Percentiles rank a stretch among this genome's conserved stretches.
phyloP scores from a whole-genome alignment of 2,888 invertebrate species.

The Stictocephala bisonia region DNA sequence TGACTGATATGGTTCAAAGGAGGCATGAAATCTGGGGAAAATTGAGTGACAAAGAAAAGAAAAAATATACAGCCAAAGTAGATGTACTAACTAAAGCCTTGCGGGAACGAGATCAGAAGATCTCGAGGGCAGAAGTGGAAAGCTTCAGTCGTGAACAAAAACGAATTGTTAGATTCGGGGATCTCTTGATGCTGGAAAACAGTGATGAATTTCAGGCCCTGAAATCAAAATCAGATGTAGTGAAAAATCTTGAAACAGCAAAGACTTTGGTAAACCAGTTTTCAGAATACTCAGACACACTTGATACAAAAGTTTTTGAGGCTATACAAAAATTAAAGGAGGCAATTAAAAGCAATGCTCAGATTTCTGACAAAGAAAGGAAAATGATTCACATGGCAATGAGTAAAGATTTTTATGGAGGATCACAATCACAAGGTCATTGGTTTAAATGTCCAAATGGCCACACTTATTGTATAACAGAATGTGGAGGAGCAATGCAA shows the following conservation, averaged over 20 bases:
- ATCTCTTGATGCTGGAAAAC: slow-evolving; percentile 3
- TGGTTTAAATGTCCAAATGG: slow-evolving; percentile 81
- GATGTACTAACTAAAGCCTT: slow-evolving; percentile 16
- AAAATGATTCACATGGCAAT: slow-evolving; percentile 64
- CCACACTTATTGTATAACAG: slow-evolving; percentile 74
- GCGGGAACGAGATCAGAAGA: slow-evolving; percentile 10
- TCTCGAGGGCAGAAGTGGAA: background rate
- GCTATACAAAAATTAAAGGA: slow-evolving; percentile 20
- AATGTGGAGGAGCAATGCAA: slow-evolving; percentile 75
- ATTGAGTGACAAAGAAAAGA: slow-evolving; percentile 10
- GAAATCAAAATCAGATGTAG: background rate
- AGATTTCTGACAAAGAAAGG: slow-evolving; percentile 65
- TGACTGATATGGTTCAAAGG: background rate
- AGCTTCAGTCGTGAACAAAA: slow-evolving; percentile 12
- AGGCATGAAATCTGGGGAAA: background rate
- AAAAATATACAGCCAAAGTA: background rate
- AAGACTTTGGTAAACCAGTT: slow-evolving; percentile 1
- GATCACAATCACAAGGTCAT: slow-evolving; percentile 66
- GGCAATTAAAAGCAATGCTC: slow-evolving; percentile 7
- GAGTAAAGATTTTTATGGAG: slow-evolving; percentile 37
- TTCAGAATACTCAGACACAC: background rate
- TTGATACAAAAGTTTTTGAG: background rate
- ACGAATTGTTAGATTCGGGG: background rate
- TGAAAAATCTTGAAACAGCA: background rate
- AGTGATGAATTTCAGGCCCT: background rate